Evolutionary conservation across 2,797 vertebrate genomes (phyloP), one percentile per base, ranked within the genome.

Genomic region (Spea hammondii): DNA sequence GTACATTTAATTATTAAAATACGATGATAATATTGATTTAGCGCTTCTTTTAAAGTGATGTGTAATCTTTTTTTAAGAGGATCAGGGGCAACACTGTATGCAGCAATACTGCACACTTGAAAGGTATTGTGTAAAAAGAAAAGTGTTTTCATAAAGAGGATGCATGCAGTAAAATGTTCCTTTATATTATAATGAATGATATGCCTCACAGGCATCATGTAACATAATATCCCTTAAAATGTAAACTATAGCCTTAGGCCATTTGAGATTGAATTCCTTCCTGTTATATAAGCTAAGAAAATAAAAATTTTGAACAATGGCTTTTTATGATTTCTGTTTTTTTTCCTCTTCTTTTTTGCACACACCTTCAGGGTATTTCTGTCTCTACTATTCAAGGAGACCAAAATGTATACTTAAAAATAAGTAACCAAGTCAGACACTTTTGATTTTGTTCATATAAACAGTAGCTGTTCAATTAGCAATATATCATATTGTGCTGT

Each of bases 381-480:
- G 77, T 79, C 70, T 79, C 44, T 73, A 60, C 53, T 47, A 62
- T 53, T 74, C 65, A 65, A 47, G 44, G 17, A 54, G 60, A 50
- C 49, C 65, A 74, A n/a, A 62, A 54, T 17, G 13, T 68, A 8
- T 62, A 68, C 14, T 74, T 45, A 45, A 50, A 72, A 72, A 67
- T 59, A 50, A 78, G 68, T 73, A 59, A 73, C 70, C 69, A 60
- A 54, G 70, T 64, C 65, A 72, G 69, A n/a, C 51, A 59, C 13
- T 67, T 77, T 71, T 70, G 60, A 72, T 72, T 65, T 57, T 48
- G 8, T 14, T 54, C 71, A 32, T 72, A 72, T 78, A 72, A 78
- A 54, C 32, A 32, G 32, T 32, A 32, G 32, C 32, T 32, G 32
- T 32, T 32, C 32, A 2, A 32, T 32, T 32, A 32, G 2, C 32